Conservation (phyloP, 2,888 invertebrate species). For the Busseola fusca region DNA sequence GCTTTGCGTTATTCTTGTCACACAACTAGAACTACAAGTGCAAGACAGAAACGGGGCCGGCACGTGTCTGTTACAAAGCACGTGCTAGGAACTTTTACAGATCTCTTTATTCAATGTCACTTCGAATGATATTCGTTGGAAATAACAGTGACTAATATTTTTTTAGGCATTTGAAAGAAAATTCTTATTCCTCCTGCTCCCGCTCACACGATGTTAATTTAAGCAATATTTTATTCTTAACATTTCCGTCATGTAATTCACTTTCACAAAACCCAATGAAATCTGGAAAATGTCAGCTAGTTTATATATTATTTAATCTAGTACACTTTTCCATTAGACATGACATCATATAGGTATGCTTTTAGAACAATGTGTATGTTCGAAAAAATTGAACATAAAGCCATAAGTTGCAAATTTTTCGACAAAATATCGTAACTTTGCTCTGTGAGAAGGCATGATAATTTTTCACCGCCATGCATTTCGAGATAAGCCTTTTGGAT, state of each 20-base stretch:
- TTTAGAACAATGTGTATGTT: constrained; percentile 11
- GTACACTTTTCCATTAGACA: constrained; percentile 34
- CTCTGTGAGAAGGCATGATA: constrained; percentile 9
- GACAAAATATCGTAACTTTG: constrained; percentile 17
- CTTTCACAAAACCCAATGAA: constrained; percentile 8
- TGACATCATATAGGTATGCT: constrained; percentile 22
- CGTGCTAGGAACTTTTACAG: background rate
- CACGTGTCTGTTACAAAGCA: background rate
- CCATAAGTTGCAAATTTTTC: constrained; percentile 1
- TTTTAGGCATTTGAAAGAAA: background rate
- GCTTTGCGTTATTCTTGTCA: background rate
- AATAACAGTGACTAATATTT: background rate
- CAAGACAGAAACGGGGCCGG: background rate
- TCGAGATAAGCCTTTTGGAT: background rate
- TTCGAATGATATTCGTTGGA: too few species aligned
- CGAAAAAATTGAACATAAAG: constrained; percentile 14
- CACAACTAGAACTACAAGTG: background rate
- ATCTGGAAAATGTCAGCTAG: background rate
- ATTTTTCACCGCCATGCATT: constrained; percentile 18
- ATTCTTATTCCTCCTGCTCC: background rate
- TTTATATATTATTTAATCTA: constrained; percentile 15
- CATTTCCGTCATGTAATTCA: background rate
- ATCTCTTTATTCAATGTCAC: background rate
- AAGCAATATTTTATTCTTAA: constrained; percentile 24
- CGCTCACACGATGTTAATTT: background rate